Conservation (phyloP, 2,888 invertebrate species). For the Scelioninae gen. 1 region DNA sequence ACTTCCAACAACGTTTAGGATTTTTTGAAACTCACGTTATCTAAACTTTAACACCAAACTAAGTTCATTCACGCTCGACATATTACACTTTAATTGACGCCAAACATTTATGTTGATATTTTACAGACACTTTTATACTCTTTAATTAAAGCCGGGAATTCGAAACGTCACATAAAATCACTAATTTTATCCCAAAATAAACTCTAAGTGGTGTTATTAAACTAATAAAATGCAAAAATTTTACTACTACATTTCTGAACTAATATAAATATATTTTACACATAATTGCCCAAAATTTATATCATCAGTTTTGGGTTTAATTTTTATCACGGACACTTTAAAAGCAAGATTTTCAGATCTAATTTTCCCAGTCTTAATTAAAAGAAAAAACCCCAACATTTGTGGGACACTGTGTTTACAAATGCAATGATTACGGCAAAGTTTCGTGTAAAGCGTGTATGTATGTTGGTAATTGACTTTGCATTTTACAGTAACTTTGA, state of each 20-base stretch:
- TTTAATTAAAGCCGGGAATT: too few species aligned
- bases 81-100: constrained; percentile 11
- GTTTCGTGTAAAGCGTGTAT: not conserved
- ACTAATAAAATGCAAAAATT: too few species aligned
- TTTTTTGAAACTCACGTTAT: constrained; percentile 4
- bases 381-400: not conserved
- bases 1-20: constrained; percentile 16
- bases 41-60: not conserved
- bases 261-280: too few species aligned
- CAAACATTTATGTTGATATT: too few species aligned
- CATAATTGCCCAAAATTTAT: too few species aligned
- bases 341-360: not conserved
- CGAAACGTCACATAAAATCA: too few species aligned
- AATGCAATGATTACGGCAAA: constrained; percentile 1
- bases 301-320: too few species aligned
- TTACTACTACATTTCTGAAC: too few species aligned
- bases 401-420: not conserved
- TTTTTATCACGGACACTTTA: not conserved
- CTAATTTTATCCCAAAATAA: too few species aligned
- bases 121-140: too few species aligned
- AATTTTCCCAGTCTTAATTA: not conserved
- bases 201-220: too few species aligned
- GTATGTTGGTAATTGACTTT: not conserved
- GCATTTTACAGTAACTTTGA: not conserved
- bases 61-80: constrained; percentile 7